Evolutionary conservation across 2,888 invertebrate species (phyloP), one percentile per base, ranked within the genome.

Genomic region (Pseudococcus longispinus): DNA sequence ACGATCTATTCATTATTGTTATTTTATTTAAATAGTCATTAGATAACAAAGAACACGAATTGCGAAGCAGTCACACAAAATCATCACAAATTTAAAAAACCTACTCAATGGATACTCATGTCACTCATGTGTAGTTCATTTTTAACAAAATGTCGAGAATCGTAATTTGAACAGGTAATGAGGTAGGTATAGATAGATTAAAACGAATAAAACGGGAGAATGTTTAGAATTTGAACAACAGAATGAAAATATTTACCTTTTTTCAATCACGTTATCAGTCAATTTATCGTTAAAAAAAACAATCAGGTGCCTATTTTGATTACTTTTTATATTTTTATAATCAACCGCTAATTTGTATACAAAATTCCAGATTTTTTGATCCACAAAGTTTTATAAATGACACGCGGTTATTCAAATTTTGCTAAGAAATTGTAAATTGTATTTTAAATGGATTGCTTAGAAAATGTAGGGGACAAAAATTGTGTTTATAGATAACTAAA

Each of bases 401-500:
- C 46, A 13, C 3, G 13, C 13, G 46, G 46, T 46, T 46, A 11
- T 46, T 46, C 1, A 46, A 15, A 11, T 15, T 15, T 13, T 44
- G 5, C 11, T 44, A 13, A 46, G 15, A 46, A 46, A 46, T 46
- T n/a, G n/a, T n/a, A n/a, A n/a, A 44, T 44, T 44, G 46, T 46
- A 46, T 13, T 46, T 46, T 46, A 2, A 46, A 15, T 15, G 46
- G 13, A 15, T 51, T 51, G n/a, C n/a, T 51, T 5, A 51, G 3
- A 46, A 46, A 51, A 51, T 51, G 51, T n/a, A 51, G n/a, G 42
- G 20, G 42, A 77, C 32, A 9, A 42, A 80, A 80, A 80, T 74
- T 80, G 77, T 80, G 77, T 80, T 80, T 80, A 80, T 42, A 80
- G 9, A 20, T 18, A 70, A 32, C 37, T 37, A 20, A 42, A 80